Percentiles rank a stretch among this genome's conserved stretches.
phyloP scores from a whole-genome alignment of 2,888 invertebrate species.

The Neoitamus cyanurus region DNA sequence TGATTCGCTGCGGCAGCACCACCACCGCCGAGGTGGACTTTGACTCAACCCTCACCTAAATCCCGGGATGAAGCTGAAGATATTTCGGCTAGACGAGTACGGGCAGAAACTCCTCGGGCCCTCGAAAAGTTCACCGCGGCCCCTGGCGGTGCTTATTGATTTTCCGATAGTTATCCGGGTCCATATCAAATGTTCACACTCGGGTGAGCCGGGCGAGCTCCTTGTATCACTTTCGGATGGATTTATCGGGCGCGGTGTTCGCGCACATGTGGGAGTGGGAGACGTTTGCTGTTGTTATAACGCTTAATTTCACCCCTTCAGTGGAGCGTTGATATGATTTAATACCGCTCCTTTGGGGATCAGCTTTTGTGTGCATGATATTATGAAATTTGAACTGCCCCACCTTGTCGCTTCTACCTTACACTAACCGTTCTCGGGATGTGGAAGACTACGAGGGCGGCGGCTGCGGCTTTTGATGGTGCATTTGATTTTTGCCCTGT shows the following conservation, averaged over 20 bases:
- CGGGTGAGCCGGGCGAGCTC: neutral
- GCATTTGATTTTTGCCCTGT: neutral
- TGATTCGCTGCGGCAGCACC: neutral
- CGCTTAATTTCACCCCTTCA: constrained; percentile 37
- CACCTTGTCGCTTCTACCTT: neutral
- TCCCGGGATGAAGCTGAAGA: neutral
- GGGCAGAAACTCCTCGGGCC: neutral
- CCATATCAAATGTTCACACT: neutral
- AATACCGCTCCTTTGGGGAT: neutral
- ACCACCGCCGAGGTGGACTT: neutral
- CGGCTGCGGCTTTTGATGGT: neutral
- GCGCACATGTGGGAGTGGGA: neutral
- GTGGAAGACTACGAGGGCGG: neutral
- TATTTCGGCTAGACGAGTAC: neutral
- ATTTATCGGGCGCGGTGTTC: neutral
- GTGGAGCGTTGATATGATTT: constrained; percentile 17
- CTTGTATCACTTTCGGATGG: neutral
- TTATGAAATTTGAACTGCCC: constrained; percentile 4
- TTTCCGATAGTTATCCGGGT: neutral
- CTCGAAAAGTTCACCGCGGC: neutral
- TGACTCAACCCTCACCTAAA: neutral
- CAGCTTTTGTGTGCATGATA: neutral
- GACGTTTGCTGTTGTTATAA: constrained; percentile 10
- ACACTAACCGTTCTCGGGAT: neutral
- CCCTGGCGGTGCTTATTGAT: neutral